A percentile compares a stretch with the other conserved stretches of the same genome.
These are phyloP conservation scores for Macroramphosus scolopax DNA, from an alignment of 2,797 vertebrate species.

Conservation along the genomic window DNA sequence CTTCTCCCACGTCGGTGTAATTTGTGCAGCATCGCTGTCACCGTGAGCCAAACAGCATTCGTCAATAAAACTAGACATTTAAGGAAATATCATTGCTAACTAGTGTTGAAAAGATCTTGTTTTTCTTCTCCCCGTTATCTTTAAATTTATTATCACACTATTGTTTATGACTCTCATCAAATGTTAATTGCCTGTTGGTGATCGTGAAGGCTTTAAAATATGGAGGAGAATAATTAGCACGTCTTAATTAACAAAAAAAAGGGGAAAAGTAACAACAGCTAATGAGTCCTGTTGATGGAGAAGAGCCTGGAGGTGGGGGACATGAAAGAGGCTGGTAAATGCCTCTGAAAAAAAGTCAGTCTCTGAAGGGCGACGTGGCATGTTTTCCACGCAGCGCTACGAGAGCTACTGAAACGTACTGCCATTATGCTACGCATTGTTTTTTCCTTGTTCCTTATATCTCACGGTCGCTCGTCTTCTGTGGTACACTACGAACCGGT, in stretches of 20 bases:
- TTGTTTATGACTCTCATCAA: slow-evolving; percentile 66
- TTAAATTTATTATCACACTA: slow-evolving; percentile 61
- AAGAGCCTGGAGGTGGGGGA: slow-evolving; percentile 69
- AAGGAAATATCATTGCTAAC: slow-evolving; percentile 40
- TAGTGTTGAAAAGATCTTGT: slow-evolving; percentile 13
- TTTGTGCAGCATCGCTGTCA: slow-evolving; percentile 29
- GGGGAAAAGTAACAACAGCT: slow-evolving; percentile 68
- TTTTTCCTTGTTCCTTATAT: background rate
- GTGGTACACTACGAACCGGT: slow-evolving; percentile 31
- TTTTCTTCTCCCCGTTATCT: slow-evolving; percentile 37
- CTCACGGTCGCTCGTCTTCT: slow-evolving; percentile 15
- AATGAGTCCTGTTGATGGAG: slow-evolving; percentile 73
- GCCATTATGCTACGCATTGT: slow-evolving; percentile 22
- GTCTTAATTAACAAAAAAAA: slow-evolving; percentile 78
- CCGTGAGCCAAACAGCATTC: slow-evolving; percentile 19
- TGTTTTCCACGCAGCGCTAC: slow-evolving; percentile 31
- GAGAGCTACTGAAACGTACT: slow-evolving; percentile 18
- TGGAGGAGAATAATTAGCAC: slow-evolving; percentile 82
- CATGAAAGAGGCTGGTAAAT: slow-evolving; percentile 77
- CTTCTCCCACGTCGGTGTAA: slow-evolving; percentile 39
- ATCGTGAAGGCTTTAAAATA: slow-evolving; percentile 71
- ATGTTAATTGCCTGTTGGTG: slow-evolving; percentile 77
- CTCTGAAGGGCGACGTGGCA: slow-evolving; percentile 59
- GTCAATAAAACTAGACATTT: slow-evolving; percentile 55
- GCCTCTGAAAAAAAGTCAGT: slow-evolving; percentile 67